Evolutionary conservation across 2,113 vertebrate genomes (phyloP), one percentile per base, ranked within the genome.

Genomic region (Galbula dea): DNA sequence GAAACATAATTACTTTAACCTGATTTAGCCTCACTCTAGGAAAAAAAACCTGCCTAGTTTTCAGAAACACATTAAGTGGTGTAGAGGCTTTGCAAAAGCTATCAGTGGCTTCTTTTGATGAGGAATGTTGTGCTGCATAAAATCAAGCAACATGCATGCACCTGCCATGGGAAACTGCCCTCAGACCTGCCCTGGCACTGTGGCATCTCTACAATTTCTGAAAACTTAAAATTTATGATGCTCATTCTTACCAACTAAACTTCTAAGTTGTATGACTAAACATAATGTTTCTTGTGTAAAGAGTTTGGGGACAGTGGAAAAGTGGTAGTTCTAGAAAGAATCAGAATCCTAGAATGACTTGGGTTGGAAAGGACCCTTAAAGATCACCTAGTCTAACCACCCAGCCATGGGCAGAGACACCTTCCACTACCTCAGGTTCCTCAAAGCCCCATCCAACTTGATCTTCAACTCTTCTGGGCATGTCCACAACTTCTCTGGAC

Each of bases 1-100:
- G 22, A 92, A 88, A 74, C 23, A 20, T 79, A 88, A 83, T 83
- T 90, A 58, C 62, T 87, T 76, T 91, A 68, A 87, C 82, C 80
- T 90, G 61, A 74, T 71, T 81, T 93, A 94, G 9, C 59, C 83
- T 23, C 63, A 36, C 39, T 45, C n/a, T 72, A 30, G 24, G 41
- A 23, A 57, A 69, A 62, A 66, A 68, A 73, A 58, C 43, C 15
- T 2, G 1, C 5, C 1, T 45, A n/a, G 41, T 71, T 66, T 83
- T 74, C 48, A 36, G 67, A 83, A 89, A 39, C 27, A 46, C 8
- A 0, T 17, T n/a, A 32, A 74, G 34, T 0, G 0, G 12, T 43
- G 8, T 5, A 74, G 29, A 74, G 39, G 63, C 52, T 77, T 74
- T 78, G 30, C 34, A 77, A 36, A 92, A 81, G 32, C 3, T 41